phyloP scores from a whole-genome alignment of 2,113 vertebrate species.

The Anolis carolinensis region DNA sequence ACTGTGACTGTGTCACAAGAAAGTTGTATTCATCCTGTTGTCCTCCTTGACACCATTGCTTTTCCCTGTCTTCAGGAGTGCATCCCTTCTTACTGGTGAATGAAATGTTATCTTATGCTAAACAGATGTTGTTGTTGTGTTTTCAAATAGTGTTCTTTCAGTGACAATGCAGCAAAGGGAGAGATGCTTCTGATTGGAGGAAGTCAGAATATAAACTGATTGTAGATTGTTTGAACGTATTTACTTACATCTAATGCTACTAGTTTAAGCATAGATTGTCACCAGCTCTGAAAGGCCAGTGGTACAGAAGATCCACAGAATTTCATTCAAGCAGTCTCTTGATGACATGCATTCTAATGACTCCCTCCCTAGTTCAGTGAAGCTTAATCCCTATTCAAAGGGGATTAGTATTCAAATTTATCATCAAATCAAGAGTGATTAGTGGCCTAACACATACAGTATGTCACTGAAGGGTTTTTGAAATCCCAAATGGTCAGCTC shows the following conservation, averaged over 20 bases:
- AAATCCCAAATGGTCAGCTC: conserved; percentile 57
- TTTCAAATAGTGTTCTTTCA: conserved; percentile 45
- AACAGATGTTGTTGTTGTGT: conserved; percentile 20
- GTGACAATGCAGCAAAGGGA: conserved; percentile 24
- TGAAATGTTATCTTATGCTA: conserved; percentile 1
- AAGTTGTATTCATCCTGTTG: conserved; percentile 51
- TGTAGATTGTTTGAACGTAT: conserved; percentile 58
- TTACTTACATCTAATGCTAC: conserved; percentile 55
- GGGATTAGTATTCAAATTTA: conserved; percentile 81
- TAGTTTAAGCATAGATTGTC: conserved; percentile 60
- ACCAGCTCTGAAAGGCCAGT: conserved; percentile 49
- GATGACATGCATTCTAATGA: conserved; percentile 79
- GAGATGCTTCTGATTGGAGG: conserved; percentile 35
- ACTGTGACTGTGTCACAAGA: conserved; percentile 60
- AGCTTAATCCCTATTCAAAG: conserved; percentile 79
- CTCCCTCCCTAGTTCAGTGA: conserved; percentile 59
- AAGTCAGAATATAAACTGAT: conserved; percentile 39
- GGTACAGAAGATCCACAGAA: conserved; percentile 55
- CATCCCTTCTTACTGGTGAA: conserved; percentile 36
- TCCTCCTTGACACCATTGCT: conserved; percentile 39
- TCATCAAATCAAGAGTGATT: conserved; percentile 75
- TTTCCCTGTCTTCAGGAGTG: conserved; percentile 15
- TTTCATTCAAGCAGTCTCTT: conserved; percentile 71
- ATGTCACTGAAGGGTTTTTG: conserved; percentile 56
- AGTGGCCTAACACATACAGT: conserved; percentile 61